Conservation (phyloP, 2,797 vertebrate species). For the Columba guinea region DNA sequence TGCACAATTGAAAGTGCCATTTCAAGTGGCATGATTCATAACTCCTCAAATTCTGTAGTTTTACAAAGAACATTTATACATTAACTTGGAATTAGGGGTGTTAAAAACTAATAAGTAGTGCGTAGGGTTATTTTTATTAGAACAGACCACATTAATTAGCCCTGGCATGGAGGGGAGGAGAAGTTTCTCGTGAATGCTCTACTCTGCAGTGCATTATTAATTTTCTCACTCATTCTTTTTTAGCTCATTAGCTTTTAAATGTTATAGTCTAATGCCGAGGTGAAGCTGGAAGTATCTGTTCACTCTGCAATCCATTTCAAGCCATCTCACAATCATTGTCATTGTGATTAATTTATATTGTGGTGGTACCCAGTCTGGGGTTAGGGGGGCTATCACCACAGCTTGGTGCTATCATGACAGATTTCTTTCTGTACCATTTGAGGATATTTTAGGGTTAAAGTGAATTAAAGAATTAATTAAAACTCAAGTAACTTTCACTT, state of each 20-base stretch:
- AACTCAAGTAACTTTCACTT: background rate
- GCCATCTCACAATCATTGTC: background rate
- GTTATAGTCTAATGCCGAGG: background rate
- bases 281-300: background rate
- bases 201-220: conserved; percentile 28
- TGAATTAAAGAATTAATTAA: background rate
- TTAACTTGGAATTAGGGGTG: background rate
- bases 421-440: background rate
- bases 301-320: conserved; percentile 1
- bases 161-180: background rate
- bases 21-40: conserved; percentile 54
- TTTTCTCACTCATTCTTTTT: conserved; percentile 20
- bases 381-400: background rate
- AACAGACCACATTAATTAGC: conserved; percentile 48
- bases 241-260: conserved; percentile 56
- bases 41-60: conserved; percentile 13
- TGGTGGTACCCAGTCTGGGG: background rate
- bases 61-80: conserved; percentile 7
- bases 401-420: background rate
- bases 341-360: background rate
- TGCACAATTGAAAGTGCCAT: background rate
- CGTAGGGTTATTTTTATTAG: conserved; percentile 49
- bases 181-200: conserved; percentile 25
- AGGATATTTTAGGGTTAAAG: background rate
- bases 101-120: conserved; percentile 46